Percentiles rank a stretch among this genome's conserved stretches.
Evolutionary conservation across 2,113 vertebrate genomes (phyloP).

Genomic region (Caracal caracal): DNA sequence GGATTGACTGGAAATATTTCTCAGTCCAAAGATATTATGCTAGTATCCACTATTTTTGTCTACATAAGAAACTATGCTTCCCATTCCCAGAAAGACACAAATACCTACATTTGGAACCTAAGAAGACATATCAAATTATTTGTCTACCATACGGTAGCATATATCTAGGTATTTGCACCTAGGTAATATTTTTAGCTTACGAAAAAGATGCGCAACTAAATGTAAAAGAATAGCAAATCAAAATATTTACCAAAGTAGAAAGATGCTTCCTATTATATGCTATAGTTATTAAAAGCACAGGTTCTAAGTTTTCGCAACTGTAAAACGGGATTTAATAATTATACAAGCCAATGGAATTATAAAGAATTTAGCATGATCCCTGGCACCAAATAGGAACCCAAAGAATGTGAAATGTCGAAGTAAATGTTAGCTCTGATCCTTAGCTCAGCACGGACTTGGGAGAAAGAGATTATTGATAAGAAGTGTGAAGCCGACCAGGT

Average conservation of each 20-base stretch:
- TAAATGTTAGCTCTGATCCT: not conserved
- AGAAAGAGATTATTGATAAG: slow-evolving; percentile 35
- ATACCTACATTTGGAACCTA: not conserved
- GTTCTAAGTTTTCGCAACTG: not conserved
- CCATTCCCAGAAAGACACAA: not conserved
- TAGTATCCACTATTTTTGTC: not conserved
- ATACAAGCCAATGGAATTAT: not conserved
- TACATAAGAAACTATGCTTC: not conserved
- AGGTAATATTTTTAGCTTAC: not conserved
- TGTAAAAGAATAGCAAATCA: not conserved
- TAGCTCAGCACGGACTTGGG: not conserved
- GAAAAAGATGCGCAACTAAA: not conserved
- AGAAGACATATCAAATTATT: not conserved
- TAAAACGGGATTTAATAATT: not conserved
- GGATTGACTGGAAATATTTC: not conserved
- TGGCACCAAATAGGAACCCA: not conserved
- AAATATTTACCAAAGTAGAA: not conserved
- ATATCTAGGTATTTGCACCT: not conserved
- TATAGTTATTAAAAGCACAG: not conserved
- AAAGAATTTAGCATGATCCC: not conserved
- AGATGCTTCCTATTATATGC: not conserved
- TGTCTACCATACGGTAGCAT: not conserved
- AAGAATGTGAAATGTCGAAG: not conserved
- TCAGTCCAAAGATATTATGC: not conserved
- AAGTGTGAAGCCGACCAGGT: slow-evolving; percentile 62